Evolutionary conservation across 2,888 invertebrate species (phyloP).

Genomic region (Eupeodes latifasciatus): DNA sequence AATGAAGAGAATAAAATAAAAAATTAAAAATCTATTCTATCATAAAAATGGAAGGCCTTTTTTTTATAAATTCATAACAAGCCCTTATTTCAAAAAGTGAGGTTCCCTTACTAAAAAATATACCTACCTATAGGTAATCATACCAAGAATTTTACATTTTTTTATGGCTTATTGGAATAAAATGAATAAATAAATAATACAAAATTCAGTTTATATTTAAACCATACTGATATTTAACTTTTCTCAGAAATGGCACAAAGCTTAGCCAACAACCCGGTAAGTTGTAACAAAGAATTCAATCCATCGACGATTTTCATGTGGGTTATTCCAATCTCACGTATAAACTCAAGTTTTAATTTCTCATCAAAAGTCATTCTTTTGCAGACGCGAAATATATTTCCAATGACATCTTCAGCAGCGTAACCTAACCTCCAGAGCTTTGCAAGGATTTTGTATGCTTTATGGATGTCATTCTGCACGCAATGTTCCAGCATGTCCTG

Average conservation of each 20-base stretch:
- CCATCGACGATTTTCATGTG: conserved; percentile 97
- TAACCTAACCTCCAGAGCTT: conserved; percentile 97
- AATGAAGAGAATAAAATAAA: no score
- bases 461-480: conserved; percentile 91
- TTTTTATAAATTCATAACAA: no score
- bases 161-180: no score
- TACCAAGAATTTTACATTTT: no score
- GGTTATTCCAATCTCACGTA: conserved; percentile 95
- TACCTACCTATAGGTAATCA: no score
- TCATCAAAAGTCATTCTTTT: conserved; percentile 94
- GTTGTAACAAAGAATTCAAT: conserved; percentile 93
- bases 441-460: conserved; percentile 94
- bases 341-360: conserved; percentile 91
- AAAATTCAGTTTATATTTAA: not conserved
- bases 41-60: no score
- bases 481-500: conserved; percentile 96
- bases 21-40: no score
- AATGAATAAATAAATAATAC: not conserved
- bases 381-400: conserved; percentile 96
- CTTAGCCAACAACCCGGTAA: conserved; percentile 94
- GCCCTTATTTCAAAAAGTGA: no score
- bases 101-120: no score
- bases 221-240: conserved; percentile 72
- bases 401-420: conserved; percentile 97
- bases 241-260: conserved; percentile 87